Evolutionary conservation across 2,797 vertebrate genomes (phyloP), one percentile per base, ranked within the genome.

Genomic region (Sebastiscus tertius): DNA sequence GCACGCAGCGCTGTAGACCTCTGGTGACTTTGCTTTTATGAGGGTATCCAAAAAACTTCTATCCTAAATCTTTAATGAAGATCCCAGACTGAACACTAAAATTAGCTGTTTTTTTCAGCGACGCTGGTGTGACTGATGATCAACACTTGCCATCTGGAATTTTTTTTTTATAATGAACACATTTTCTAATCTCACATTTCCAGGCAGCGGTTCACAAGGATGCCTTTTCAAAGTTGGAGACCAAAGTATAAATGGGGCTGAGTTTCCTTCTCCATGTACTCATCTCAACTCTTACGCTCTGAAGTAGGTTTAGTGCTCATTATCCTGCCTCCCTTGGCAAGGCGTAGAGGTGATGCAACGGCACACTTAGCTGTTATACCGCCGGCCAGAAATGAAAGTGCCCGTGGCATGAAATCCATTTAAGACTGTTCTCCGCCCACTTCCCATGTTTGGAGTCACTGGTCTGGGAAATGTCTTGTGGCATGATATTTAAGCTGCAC

Each of bases 381-480:
- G 75, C 52, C 24, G 62, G 90, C 85, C 79, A 88, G 86, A 89
- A 93, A 91, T 82, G 69, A 91, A 91, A 93, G 82, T 73, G 86
- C 89, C 88, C 62, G 29, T 86, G 84, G 89, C 82, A 86, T 88
- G 83, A 92, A 93, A 93, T 92, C 91, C 89, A 91, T 92, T 93
- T 92, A 84, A 88, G 66, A 75, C 63, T 59, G 33, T 77, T 89
- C 85, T 87, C 72, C 24, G 4, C 79, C 82, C 73, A 68, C 80
- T 85, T 72, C 80, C 63, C 70, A 69, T 74, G 84, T 84, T 82
- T 78, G 79, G 75, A 87, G 52, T 83, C 88, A 87, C 39, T 88
- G 87, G 86, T 88, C 83, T 92, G 82, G 78, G 89, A 92, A 90
- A 90, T 85, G 77, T 88, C 82, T 87, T 72, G 79, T 89, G 84